Evolutionary conservation across 2,113 vertebrate species (phyloP), one percentile per base, ranked within the genome.

Genomic region (Dipodomys merriami): DNA sequence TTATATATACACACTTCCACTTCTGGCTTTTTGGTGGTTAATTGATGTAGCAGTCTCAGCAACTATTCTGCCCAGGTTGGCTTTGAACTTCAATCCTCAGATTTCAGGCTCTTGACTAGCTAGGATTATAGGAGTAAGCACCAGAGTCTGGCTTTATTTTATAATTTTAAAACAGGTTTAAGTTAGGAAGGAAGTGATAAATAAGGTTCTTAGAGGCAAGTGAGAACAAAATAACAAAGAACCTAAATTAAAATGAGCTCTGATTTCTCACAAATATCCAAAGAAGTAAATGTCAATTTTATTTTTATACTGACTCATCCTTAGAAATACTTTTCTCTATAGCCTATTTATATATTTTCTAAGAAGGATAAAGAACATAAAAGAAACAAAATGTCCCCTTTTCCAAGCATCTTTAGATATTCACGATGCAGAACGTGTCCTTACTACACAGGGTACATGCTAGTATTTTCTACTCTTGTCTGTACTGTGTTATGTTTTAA

Each of bases 231-330:
- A 91, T 33, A 86, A 60, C 64, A 84, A 78, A 91, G 25, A 90
- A 15, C 53, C 73, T 73, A 85, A 85, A 90, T 93, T 69, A 88
- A 95, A 91, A 69, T 49, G 67, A 83, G 77, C 25, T 86, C 44
- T 71, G 46, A 49, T 1, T 77, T 95, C 49, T 94, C 35, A 64
- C 67, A 85, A 39, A 64, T 18, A 85, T 57, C 19, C n/a, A 49
- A 6, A 83, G 77, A 74, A 82, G 30, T 81, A 91, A 91, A 80
- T 46, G 8, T 69, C 25, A 8, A 68, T 71, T 49, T 88, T 11
- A 16, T 33, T 89, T 91, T 88, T 16, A 39, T 64, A 44, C 87
- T 68, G 67, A 23, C 12, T 87, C 73, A 80, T 49, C 16, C n/a
- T n/a, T 91, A 86, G 72, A 85, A 89, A 69, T 25, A 39, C 10